These are phyloP conservation scores for Cyphomyrus plagiostoma DNA, from an alignment of 2,113 vertebrate genomes.

Conservation along the genomic window DNA sequence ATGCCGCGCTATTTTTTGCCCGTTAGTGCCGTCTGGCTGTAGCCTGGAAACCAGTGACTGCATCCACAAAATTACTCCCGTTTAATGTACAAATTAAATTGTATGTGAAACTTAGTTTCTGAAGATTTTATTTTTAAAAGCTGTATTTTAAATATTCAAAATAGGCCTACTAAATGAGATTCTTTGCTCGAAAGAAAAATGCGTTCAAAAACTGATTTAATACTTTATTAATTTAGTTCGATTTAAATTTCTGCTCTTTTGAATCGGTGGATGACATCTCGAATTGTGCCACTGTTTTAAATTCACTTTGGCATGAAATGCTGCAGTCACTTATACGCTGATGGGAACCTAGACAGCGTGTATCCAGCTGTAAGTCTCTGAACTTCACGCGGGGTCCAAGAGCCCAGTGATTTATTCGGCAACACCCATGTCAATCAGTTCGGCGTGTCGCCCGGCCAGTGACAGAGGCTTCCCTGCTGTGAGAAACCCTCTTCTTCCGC, in stretches of 20 bases:
- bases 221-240: not conserved
- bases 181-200: not conserved
- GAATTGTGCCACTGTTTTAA: not conserved
- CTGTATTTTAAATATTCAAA: not conserved
- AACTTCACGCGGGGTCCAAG: not conserved
- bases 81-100: slow-evolving; percentile 38
- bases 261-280: not conserved
- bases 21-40: slow-evolving; percentile 47
- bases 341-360: not conserved
- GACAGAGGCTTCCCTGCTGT: not conserved
- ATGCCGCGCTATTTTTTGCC: slow-evolving; percentile 53
- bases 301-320: not conserved
- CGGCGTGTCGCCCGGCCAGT: not conserved
- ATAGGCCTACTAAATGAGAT: not conserved
- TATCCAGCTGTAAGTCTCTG: not conserved
- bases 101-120: not conserved
- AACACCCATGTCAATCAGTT: not conserved
- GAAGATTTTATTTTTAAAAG: not conserved
- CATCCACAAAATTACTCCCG: slow-evolving; percentile 38
- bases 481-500: not conserved
- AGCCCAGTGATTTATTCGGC: not conserved
- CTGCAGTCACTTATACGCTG: not conserved
- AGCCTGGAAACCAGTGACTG: slow-evolving; percentile 57
- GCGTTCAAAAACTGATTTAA: not conserved
- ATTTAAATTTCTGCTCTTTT: not conserved